Conservation (phyloP, 2,888 invertebrate species). For the Eilema sororculum region DNA sequence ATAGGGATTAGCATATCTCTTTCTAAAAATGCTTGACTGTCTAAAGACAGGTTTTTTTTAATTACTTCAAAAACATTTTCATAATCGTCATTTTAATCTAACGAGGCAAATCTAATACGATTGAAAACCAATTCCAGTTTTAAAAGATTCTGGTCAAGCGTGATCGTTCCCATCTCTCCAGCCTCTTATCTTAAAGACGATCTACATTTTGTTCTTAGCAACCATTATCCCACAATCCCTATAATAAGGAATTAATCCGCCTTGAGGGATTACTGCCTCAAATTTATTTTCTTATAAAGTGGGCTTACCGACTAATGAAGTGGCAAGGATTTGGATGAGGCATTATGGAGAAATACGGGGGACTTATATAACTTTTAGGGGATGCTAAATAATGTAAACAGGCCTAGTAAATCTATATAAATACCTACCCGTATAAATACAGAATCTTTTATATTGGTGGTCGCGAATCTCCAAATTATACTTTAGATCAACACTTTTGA, state of each 20-base stretch:
- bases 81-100: neutral
- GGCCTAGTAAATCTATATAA: neutral
- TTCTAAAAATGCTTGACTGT: neutral
- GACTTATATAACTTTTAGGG: slow-evolving; percentile 1
- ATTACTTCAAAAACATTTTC: neutral
- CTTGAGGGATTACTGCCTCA: slow-evolving; percentile 62
- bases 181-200: slow-evolving; percentile 25
- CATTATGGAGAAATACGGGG: slow-evolving; percentile 22
- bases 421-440: neutral
- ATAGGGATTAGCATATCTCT: neutral
- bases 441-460: neutral
- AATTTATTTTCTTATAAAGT: slow-evolving; percentile 70
- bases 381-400: slow-evolving; percentile 5
- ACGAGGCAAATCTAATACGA: neutral
- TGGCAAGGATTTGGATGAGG: slow-evolving; percentile 35
- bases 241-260: slow-evolving; percentile 70
- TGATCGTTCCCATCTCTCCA: slow-evolving; percentile 15
- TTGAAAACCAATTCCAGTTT: slow-evolving; percentile 1
- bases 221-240: slow-evolving; percentile 54
- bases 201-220: slow-evolving; percentile 47
- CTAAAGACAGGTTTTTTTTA: neutral
- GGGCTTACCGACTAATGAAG: slow-evolving; percentile 52
- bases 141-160: slow-evolving; percentile 14
- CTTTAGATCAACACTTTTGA: too few relatives aligned
- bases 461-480: neutral